Percentiles rank a stretch among this genome's conserved stretches.
Conservation (phyloP, 37 sponge, comb jelly and placozoan genomes). For the Bolinopsis microptera region DNA sequence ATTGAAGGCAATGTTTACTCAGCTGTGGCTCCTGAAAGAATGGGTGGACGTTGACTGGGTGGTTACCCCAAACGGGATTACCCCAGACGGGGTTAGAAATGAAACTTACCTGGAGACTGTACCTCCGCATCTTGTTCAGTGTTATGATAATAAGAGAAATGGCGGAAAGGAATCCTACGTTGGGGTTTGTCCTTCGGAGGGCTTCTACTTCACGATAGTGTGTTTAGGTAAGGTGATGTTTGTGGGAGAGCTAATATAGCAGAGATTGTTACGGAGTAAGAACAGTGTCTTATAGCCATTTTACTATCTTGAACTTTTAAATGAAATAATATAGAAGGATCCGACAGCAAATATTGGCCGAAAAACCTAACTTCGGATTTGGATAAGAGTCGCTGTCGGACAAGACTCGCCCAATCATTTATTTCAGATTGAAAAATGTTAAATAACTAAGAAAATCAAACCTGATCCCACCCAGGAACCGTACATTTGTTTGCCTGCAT, state of each 20-base stretch:
- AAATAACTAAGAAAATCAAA: too few relatives aligned
- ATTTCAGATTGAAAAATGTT: too few relatives aligned
- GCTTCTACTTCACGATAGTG: conserved; percentile 45
- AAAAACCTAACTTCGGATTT: too few relatives aligned
- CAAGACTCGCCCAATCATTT: too few relatives aligned
- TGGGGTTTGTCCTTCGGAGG: conserved; percentile 61
- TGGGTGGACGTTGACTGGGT: neutral
- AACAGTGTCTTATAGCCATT: too few relatives aligned
- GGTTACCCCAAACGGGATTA: neutral
- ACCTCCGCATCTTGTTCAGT: neutral
- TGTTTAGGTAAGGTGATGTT: neutral
- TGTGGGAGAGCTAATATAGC: neutral
- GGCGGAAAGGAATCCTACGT: neutral
- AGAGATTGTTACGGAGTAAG: neutral
- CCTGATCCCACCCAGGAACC: too few relatives aligned
- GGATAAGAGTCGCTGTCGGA: too few relatives aligned
- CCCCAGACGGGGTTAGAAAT: neutral
- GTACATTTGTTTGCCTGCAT: conserved; percentile 26
- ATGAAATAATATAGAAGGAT: too few relatives aligned
- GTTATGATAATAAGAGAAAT: conserved; percentile 4
- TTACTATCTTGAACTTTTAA: too few relatives aligned
- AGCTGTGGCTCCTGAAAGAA: neutral
- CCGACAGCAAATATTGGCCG: too few relatives aligned
- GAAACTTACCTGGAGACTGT: neutral
- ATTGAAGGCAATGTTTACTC: too few relatives aligned